Percentiles rank a stretch among this genome's conserved stretches.
These are phyloP conservation scores for Anoplopoma fimbria DNA, from an alignment of 2,113 vertebrate genomes.

Conservation along the genomic window DNA sequence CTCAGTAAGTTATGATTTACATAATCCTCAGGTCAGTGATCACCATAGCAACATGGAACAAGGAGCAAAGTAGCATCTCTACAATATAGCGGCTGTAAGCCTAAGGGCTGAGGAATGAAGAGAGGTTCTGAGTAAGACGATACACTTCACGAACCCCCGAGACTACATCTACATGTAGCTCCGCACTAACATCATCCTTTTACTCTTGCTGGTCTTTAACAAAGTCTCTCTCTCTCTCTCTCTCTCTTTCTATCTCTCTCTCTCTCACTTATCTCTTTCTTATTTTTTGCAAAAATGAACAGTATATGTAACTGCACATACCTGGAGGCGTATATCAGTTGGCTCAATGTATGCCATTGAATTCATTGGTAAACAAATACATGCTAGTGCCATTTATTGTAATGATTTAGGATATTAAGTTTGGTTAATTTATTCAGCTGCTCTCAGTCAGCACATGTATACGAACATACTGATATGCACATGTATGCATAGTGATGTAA, in stretches of 20 bases:
- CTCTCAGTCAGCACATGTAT: neutral
- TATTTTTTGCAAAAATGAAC: neutral
- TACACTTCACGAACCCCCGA: conserved; percentile 10
- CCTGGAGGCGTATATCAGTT: too few relatives aligned
- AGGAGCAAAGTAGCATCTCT: conserved; percentile 21
- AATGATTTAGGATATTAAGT: neutral
- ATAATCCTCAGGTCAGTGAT: conserved; percentile 60
- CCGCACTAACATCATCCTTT: conserved; percentile 16
- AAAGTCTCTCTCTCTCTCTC: neutral
- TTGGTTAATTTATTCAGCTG: neutral
- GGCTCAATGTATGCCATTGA: too few relatives aligned
- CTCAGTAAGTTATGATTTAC: conserved; percentile 48
- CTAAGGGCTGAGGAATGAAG: conserved; percentile 41
- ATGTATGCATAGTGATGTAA: neutral
- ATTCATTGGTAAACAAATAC: neutral
- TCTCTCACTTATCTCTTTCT: neutral
- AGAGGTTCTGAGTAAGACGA: conserved; percentile 52
- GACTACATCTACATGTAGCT: conserved; percentile 35
- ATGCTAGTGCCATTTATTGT: neutral
- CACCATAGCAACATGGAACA: conserved; percentile 71
- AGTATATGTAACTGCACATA: conserved; percentile 1
- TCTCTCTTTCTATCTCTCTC: neutral
- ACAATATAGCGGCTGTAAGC: conserved; percentile 52
- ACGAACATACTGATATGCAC: neutral
- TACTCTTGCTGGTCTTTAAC: neutral